Base-by-base conservation (phyloP, 2,113 vertebrate genomes). In the Mustela lutreola region DNA sequence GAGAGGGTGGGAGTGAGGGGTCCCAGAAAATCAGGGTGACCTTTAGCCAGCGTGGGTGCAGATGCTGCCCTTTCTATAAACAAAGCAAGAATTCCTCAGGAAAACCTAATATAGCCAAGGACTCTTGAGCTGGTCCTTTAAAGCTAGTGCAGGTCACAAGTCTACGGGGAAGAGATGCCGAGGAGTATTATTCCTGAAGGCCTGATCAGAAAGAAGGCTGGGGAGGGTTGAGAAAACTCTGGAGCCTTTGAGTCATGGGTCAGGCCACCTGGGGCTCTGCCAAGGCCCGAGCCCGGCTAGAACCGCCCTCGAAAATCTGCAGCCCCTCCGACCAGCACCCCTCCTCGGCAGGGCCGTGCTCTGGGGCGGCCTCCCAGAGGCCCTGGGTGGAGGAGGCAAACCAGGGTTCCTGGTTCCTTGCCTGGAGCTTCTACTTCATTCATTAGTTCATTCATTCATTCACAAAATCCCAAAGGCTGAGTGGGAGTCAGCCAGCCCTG, bases 171-270 rank as follows among this genome's bases (percentile, higher is more conserved):
- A 86, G 56, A 82, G 42, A 84, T 82, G 62, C 39, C 11, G 11
- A 84, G 63, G 26, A 22, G 18, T 6, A 8, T 71, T 22, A 73
- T 24, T 33, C 28, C 63, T 19, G 12, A 33, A 58, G 87, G 60
- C 11, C 75, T 22, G 67, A 71, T 71, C 67, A 10, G n/a, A 18
- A 39, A 24, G 42, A 70, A 36, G 67, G 67, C 8, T 7, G 0
- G 24, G 26, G 75, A 53, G 19, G 33, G 60, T 50, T 71, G 63
- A 22, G 26, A 36, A 45, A 53, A 24, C 63, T 42, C 42, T 89
- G 78, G 67, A 79, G 84, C 78, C 71, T 21, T 22, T 71, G 93
- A 96, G 67, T 95, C 93, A 79, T 2, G 33, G 28, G 75, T 86
- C 71, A 56, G 89, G 87, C 85, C 60, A 45, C 36, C 4, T 16